These are phyloP conservation scores for Rhegmatorhina hoffmannsi DNA, from an alignment of 2,113 vertebrate species.

Conservation along the genomic window DNA sequence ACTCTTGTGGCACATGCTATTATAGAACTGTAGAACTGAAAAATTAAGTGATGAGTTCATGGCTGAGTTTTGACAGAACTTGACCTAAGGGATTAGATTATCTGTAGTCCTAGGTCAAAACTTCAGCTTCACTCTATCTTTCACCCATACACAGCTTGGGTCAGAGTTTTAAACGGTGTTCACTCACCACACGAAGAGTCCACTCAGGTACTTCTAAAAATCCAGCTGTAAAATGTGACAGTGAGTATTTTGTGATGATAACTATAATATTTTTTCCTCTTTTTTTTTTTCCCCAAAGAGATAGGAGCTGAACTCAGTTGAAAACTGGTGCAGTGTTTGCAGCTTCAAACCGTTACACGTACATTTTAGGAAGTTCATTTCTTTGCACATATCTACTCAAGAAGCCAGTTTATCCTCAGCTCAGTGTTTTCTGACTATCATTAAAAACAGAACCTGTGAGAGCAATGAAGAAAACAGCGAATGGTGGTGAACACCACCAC, in stretches of 20 bases:
- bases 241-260: not conserved
- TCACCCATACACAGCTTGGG: not conserved
- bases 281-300: fast-evolving
- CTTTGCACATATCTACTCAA: not conserved
- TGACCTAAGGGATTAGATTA: not conserved
- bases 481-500: not conserved
- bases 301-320: not conserved
- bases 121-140: not conserved
- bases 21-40: not conserved
- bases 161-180: not conserved
- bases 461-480: not conserved
- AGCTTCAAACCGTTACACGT: not conserved
- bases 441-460: not conserved
- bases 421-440: not conserved
- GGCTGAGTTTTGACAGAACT: not conserved
- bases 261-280: not conserved
- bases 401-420: not conserved
- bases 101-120: not conserved
- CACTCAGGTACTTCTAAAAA: not conserved
- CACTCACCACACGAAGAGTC: not conserved
- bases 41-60: not conserved
- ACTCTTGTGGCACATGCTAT: not conserved
- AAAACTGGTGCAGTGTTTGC: not conserved
- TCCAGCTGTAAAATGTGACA: not conserved
- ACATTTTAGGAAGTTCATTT: not conserved